Base-by-base conservation (phyloP, 2,888 invertebrate species). In the Acholoe squamosa region DNA sequence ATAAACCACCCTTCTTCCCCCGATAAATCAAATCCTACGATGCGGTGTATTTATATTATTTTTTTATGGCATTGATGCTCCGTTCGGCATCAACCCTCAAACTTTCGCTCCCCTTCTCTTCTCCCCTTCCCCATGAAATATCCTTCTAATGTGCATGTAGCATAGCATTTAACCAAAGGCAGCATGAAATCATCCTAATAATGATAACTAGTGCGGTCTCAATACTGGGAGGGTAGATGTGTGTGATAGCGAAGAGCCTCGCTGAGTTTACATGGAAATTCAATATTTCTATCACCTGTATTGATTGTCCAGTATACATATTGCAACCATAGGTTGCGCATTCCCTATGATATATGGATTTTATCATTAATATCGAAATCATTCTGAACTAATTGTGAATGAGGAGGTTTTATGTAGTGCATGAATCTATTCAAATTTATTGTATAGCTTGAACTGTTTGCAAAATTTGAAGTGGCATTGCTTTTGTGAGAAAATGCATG, bases 41-140 rank as follows among this genome's bases (percentile, higher is more conserved):
- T 33, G 28, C 71, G 28, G 71, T 61, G 61, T n/a, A 61, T 61
- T 12, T 14, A 14, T 61, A 61, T 22, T 80, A 19, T 80, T 80
- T 80, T 77, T 34, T 80, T 10, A 43, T 34, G 19, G 43, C 22
- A 5, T 80, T 33, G 19, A 80, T 80, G 33, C 25, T 80, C 1
- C 16, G 7, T 80, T 16, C 0, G 43, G 43, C 43, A 80, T 80
- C 80, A 80, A 80, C 43, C 43, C 19, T 19, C 22, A 33, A 80
- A 80, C 80, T 80, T 80, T 80, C 33, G 34, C 16, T 43, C 43
- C 80, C 80, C 80, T 80, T 16, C 43, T 80, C 80, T 43, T 80
- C 34, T 61, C 61, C 61, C 61, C 61, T 19, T n/a, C 61, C 71
- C 71, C 28, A 28, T 43, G 10, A 43, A 43, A 43, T 43, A 71